phyloP scores from a whole-genome alignment of 2,888 invertebrate genomes.

The Sphecodes monilicornis region DNA sequence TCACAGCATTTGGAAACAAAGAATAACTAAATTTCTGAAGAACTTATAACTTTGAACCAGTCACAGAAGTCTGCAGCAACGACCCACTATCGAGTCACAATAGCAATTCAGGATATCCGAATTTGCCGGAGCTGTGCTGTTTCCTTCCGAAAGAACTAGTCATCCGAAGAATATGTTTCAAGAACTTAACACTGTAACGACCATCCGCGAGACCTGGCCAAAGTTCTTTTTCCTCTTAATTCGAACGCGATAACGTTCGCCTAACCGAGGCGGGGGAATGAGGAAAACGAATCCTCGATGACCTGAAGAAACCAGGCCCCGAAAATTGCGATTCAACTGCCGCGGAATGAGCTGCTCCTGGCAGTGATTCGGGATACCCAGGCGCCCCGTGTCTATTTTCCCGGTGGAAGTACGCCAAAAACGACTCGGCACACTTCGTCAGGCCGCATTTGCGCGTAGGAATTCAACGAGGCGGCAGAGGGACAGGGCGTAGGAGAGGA shows the following conservation, averaged over 20 bases:
- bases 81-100: no score
- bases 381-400: slow-evolving; percentile 64
- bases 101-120: background rate
- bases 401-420: slow-evolving; percentile 68
- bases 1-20: no score
- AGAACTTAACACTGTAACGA: slow-evolving; percentile 5
- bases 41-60: no score
- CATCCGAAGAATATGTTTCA: background rate
- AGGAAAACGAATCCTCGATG: background rate
- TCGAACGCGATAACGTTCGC: background rate
- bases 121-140: background rate
- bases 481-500: slow-evolving; percentile 10
- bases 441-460: slow-evolving; percentile 42
- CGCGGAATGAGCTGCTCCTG: slow-evolving; percentile 38
- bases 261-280: no score
- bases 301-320: slow-evolving; percentile 28
- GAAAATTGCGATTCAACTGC: slow-evolving; percentile 47
- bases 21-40: no score
- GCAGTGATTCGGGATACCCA: slow-evolving; percentile 48
- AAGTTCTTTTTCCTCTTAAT: slow-evolving; percentile 21
- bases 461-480: slow-evolving; percentile 40
- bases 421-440: slow-evolving; percentile 63
- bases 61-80: no score
- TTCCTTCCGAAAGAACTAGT: background rate
- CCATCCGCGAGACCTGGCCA: slow-evolving; percentile 4